phyloP scores from a whole-genome alignment of 2,797 vertebrate species.

The Thripadectes ignobilis region DNA sequence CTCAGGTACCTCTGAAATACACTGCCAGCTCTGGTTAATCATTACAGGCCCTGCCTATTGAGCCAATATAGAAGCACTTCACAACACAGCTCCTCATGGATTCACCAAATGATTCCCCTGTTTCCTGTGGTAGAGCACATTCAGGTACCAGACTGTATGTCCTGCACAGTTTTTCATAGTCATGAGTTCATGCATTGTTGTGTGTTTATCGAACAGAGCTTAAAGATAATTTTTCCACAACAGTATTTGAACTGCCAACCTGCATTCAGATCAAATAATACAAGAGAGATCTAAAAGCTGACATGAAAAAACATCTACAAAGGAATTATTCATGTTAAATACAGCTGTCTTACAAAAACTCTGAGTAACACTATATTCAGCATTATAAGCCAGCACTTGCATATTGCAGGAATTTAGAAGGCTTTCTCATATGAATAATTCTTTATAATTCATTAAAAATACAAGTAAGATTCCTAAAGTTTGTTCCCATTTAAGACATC shows the following conservation, averaged over 20 bases:
- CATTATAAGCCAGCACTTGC: neutral
- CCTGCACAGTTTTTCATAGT: neutral
- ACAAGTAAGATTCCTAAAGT: neutral
- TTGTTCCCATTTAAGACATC: neutral
- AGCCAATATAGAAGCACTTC: neutral
- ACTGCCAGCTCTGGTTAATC: neutral
- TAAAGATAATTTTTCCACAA: neutral
- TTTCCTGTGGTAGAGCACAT: neutral
- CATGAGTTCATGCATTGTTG: neutral
- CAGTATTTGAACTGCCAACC: neutral
- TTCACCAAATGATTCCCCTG: neutral
- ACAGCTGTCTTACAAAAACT: neutral
- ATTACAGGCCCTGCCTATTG: neutral
- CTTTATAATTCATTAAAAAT: slow-evolving; percentile 17
- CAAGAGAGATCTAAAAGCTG: neutral
- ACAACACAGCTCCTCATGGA: neutral
- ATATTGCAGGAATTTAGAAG: slow-evolving; percentile 19
- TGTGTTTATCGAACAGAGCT: neutral
- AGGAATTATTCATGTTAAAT: neutral
- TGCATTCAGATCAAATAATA: neutral
- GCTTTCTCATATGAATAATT: neutral
- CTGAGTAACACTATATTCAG: neutral
- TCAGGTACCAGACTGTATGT: neutral
- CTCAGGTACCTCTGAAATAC: neutral
- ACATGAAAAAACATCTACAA: neutral